A percentile compares a stretch with the other conserved stretches of the same genome.
These are phyloP conservation scores for Pomatostomus ruficeps DNA, from an alignment of 2,113 vertebrate species.

Conservation along the genomic window DNA sequence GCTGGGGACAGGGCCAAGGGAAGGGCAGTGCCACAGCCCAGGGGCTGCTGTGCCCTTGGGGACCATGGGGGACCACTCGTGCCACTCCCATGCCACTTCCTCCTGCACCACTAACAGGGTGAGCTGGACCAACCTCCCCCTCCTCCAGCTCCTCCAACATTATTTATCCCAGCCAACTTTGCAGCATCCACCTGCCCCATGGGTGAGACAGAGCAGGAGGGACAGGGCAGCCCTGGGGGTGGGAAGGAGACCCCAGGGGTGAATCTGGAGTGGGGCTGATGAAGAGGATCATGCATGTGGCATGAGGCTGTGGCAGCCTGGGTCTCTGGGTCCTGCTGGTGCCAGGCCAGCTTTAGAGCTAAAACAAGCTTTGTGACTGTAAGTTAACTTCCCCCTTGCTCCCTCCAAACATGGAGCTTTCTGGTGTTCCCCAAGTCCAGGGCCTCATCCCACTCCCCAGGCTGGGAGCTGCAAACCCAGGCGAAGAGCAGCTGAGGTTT, in stretches of 20 bases:
- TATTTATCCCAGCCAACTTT: background rate
- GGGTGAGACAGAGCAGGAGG: background rate
- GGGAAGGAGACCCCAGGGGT: background rate
- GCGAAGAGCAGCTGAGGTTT: constrained; percentile 6
- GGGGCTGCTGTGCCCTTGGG: accelerated
- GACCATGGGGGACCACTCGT: accelerated
- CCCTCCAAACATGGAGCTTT: background rate
- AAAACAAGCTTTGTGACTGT: background rate
- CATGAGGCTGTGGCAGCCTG: background rate
- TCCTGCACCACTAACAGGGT: background rate
- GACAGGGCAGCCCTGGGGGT: background rate
- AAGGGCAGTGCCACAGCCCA: background rate
- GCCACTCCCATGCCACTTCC: accelerated
- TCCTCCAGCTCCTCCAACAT: background rate
- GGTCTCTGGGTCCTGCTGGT: background rate
- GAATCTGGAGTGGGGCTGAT: background rate
- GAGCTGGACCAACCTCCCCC: background rate
- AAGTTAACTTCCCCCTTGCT: background rate
- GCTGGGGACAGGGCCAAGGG: background rate
- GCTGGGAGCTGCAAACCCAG: background rate
- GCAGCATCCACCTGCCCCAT: background rate
- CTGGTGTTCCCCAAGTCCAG: background rate
- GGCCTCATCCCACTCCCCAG: background rate
- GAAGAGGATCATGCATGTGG: background rate
- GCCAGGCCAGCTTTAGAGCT: background rate